Evolutionary conservation across 2,113 vertebrate species (phyloP), one percentile per base, ranked within the genome.

Genomic region (Neolamprologus fasciatus): DNA sequence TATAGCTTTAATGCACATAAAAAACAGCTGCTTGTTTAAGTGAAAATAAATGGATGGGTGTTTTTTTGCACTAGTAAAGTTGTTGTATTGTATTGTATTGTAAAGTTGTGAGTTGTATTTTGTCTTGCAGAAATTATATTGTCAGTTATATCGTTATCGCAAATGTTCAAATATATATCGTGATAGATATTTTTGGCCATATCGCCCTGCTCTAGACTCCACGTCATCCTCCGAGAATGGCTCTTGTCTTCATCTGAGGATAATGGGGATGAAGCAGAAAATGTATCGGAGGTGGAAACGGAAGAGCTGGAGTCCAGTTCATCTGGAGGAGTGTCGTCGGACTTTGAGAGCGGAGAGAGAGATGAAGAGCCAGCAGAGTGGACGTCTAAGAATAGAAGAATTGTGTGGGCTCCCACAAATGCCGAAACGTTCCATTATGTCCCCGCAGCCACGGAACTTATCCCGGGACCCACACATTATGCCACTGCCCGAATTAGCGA

Each of bases 221-320:
- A 19, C 8, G 3, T 51, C 47, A 19, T 51, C 47, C 17, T 51
- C 47, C 4, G 47, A 51, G 47, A 19, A 45, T 45, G 40, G 12
- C 47, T 50, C 47, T 9, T 1, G 19, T 51, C 50, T 19, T 51
- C 50, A 19, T 51, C 50, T 19, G 50, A 51, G 50, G 17, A 51
- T 51, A 10, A n/a, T 51, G 0, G 50, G 50, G 19, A 51, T 51
- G 50, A 51, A n/a, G 50, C 50, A 51, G 50, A n/a, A 51, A 53
- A 53, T 53, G 50, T 53, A n/a, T 53, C 50, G 0, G 50, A n/a
- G 1, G 50, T 53, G 50, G 50, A 6, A 53, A 53, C 0, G 0
- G 50, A 53, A 9, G 50, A 53, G 50, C 50, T 53, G 19, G 50
- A 53, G 19, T 53, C 50, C 50, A 53, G 50, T 53, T 53, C 50